phyloP scores from a whole-genome alignment of 2,113 vertebrate species.

The Ceyx melanurus region DNA sequence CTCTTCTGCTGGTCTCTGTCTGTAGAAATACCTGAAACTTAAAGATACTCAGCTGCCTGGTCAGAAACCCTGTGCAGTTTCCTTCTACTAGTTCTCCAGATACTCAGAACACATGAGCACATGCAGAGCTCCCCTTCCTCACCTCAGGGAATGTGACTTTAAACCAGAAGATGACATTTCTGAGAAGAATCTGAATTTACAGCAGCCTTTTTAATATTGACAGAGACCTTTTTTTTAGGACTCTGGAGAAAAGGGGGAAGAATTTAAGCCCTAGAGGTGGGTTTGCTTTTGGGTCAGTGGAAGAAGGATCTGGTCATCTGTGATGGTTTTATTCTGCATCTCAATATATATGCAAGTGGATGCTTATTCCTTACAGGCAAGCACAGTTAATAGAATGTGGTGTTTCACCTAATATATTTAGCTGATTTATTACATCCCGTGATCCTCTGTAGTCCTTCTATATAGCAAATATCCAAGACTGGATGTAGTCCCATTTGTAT shows the following conservation, averaged over 20 bases:
- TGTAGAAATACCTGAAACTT: neutral
- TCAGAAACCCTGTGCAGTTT: neutral
- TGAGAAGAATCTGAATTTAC: neutral
- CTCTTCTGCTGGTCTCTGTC: neutral
- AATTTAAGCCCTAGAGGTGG: neutral
- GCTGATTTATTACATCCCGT: neutral
- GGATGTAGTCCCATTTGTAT: neutral
- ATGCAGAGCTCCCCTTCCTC: neutral
- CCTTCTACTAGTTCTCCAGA: neutral
- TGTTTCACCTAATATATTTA: neutral
- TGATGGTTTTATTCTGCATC: neutral
- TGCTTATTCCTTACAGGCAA: neutral
- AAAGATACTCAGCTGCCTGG: neutral
- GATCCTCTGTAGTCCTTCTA: neutral
- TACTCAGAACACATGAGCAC: neutral
- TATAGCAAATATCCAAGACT: neutral
- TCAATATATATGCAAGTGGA: neutral
- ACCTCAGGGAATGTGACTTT: accelerated
- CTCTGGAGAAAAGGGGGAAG: accelerated
- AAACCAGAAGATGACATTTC: neutral
- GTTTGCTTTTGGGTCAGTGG: neutral
- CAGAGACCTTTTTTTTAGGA: neutral
- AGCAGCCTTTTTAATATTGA: neutral
- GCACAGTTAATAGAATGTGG: neutral
- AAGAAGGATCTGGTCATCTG: neutral